These are phyloP conservation scores for Pheosia gnoma DNA, from an alignment of 2,888 invertebrate genomes.

Conservation along the genomic window DNA sequence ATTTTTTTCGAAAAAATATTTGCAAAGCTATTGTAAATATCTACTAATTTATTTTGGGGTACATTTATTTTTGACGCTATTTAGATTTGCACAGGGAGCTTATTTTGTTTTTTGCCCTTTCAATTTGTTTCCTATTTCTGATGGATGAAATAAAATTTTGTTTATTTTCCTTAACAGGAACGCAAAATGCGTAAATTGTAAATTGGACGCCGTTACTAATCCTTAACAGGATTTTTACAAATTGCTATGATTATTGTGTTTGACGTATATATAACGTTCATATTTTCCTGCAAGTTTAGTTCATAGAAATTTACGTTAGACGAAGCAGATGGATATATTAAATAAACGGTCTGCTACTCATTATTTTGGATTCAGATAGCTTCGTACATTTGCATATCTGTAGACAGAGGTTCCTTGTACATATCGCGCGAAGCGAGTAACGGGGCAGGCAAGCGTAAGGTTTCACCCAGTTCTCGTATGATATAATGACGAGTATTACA, in stretches of 20 bases:
- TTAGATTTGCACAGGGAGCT: neutral
- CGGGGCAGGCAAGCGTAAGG: conserved; percentile 16
- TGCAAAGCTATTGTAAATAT: no score
- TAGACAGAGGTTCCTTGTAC: conserved; percentile 15
- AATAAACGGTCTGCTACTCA: conserved; percentile 6
- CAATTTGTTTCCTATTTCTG: conserved; percentile 14
- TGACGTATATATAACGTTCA: neutral
- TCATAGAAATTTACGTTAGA: no score
- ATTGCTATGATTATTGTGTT: neutral
- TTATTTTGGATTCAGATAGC: conserved; percentile 15
- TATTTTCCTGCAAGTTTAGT: neutral
- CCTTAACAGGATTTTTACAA: neutral
- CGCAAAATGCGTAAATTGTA: conserved; percentile 9
- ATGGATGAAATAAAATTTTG: conserved; percentile 11
- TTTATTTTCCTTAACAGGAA: conserved; percentile 13
- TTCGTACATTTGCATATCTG: conserved; percentile 20
- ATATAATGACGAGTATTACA: conserved; percentile 3
- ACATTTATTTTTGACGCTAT: neutral
- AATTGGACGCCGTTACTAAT: neutral
- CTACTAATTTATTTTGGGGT: no score
- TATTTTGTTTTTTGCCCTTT: conserved; percentile 10
- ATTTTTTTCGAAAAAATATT: no score
- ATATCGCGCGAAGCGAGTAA: conserved; percentile 10
- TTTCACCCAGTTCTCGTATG: neutral
- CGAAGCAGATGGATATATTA: neutral